phyloP scores from a whole-genome alignment of 2,888 invertebrate species.

The Caenorhabditis sinica region DNA sequence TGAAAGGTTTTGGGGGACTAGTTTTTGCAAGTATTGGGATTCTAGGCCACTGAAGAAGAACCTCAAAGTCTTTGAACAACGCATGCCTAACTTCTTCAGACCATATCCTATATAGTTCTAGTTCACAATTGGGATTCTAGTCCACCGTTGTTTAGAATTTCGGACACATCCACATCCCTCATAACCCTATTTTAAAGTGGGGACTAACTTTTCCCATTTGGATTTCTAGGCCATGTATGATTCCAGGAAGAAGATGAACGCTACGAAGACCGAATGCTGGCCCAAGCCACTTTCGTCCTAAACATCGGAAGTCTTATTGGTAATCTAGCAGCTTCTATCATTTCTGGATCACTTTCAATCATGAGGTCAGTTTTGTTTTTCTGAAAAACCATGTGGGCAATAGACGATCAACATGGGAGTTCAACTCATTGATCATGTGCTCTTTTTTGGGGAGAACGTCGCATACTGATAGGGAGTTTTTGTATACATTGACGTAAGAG shows the following conservation, averaged over 20 bases:
- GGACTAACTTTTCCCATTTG: no score
- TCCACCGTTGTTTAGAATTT: no score
- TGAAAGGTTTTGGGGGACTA: not conserved
- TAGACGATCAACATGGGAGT: no score
- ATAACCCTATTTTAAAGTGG: no score
- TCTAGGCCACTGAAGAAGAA: not conserved
- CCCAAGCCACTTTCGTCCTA: constrained; percentile 59
- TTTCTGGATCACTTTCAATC: constrained; percentile 70
- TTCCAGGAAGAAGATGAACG: constrained; percentile 64
- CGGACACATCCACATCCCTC: no score
- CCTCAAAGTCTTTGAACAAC: no score
- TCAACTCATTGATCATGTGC: not conserved
- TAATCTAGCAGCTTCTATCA: constrained; percentile 64
- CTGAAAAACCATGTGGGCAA: not conserved
- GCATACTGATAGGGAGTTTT: not conserved
- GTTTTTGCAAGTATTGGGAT: not conserved
- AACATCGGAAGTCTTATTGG: constrained; percentile 66
- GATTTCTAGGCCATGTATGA: not conserved
- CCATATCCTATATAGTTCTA: no score
- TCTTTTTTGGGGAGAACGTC: not conserved
- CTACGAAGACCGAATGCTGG: constrained; percentile 58
- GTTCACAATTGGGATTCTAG: no score
- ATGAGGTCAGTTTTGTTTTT: constrained; percentile 58
- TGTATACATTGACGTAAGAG: not conserved
- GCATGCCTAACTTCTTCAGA: no score